Percentiles rank a stretch among this genome's conserved stretches.
Conservation (phyloP, 2,797 vertebrate species). For the Zenarchopterus dispar region DNA sequence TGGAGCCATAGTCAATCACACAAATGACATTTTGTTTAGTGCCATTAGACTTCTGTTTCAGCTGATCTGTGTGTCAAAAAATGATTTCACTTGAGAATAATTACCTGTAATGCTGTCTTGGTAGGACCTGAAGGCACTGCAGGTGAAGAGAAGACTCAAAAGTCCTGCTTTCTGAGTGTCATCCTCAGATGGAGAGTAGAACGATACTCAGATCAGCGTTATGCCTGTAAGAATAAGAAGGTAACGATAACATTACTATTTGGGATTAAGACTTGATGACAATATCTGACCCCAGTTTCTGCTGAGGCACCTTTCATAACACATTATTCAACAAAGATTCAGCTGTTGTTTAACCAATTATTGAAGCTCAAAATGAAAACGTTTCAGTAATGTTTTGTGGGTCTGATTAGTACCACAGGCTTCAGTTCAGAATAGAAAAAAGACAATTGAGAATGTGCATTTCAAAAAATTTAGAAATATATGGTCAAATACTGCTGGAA, state of each 20-base stretch:
- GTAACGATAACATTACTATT: not conserved
- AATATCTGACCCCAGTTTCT: no score
- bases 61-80: not conserved
- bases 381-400: not conserved
- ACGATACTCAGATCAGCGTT: slow-evolving; percentile 39
- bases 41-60: no score
- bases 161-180: slow-evolving; percentile 51
- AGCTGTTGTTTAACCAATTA: no score
- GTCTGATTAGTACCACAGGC: not conserved
- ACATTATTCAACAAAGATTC: no score
- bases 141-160: slow-evolving; percentile 32
- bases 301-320: no score
- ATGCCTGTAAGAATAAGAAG: slow-evolving; percentile 55
- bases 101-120: slow-evolving; percentile 76
- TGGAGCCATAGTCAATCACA: no score
- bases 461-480: not conserved
- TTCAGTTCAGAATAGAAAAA: not conserved
- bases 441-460: not conserved
- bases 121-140: slow-evolving; percentile 46
- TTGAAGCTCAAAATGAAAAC: no score
- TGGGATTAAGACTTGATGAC: not conserved
- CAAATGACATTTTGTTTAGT: no score
- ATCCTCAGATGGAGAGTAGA: slow-evolving; percentile 55
- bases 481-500: not conserved
- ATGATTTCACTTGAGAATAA: not conserved